Base-by-base conservation (phyloP, 2,888 invertebrate species). In the Spisula subtruncata region DNA sequence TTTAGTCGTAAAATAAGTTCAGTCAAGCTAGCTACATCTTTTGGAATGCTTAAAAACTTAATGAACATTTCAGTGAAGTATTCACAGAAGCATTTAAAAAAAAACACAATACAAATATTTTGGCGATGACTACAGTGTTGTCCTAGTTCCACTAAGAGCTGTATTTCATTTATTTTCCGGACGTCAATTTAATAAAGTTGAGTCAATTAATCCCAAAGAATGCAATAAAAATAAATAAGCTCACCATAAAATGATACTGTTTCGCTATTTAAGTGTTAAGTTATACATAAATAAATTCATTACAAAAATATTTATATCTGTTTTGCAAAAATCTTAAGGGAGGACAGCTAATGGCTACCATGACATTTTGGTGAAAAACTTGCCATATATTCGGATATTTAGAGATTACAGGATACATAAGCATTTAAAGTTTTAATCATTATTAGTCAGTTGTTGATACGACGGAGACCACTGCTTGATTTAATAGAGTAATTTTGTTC, bases 401-500 rank as follows among this genome's bases (percentile, higher is more conserved):
- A 80, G 20, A 35, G 85, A 85, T 85, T 54, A 51, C 35, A 79
- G 54, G 60, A 79, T 54, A 56, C 79, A 79, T 80, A 80, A 85
- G 56, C 79, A 79, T 79, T 32, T 75, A 35, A 32, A 35, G 85
- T 85, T 85, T 85, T 85, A 85, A 79, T 85, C 79, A 85, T 85
- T 54, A 85, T 85, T 80, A 32, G 48, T 75, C 35, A 75, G 75
- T 32, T 35, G 75, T 16, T 35, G 75, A 75, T 75, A 75, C 75
- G 29, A 16, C 16, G n/a, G 75, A 84, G 86, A 48, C 83, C 46
- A 85, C 86, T 89, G 48, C 81, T 81, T 89, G 89, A 89, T 89
- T 86, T 89, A 89, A 89, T 81, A 87, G 83, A 83, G 89, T 85
- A 85, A 82, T 87, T 86, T 81, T 90, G 87, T 87, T 87, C 87